Conservation (phyloP, 2,113 vertebrate genomes). For the Eolophus roseicapilla region DNA sequence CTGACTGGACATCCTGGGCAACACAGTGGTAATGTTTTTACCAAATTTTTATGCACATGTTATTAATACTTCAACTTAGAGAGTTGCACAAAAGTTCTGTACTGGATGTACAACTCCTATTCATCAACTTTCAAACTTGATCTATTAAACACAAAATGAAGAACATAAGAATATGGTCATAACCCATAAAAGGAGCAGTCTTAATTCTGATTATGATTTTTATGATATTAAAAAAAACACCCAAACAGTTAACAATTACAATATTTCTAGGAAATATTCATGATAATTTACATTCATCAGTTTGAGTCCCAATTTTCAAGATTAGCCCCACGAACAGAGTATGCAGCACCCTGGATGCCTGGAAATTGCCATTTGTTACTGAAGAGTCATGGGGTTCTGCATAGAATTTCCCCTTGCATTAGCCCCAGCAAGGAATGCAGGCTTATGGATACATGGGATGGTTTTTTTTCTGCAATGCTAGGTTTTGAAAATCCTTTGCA, state of each 20-base stretch:
- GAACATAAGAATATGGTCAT: neutral
- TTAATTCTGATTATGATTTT: neutral
- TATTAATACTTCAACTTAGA: neutral
- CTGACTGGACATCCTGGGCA: neutral
- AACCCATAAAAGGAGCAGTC: neutral
- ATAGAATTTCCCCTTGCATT: neutral
- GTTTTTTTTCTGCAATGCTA: neutral
- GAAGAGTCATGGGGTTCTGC: neutral
- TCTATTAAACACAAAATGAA: neutral
- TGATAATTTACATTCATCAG: neutral
- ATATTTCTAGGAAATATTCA: neutral
- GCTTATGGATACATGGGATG: no score
- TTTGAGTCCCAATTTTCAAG: neutral
- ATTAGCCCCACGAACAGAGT: neutral
- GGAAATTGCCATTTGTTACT: neutral
- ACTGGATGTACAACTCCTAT: neutral
- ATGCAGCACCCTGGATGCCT: neutral
- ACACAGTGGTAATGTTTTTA: neutral
- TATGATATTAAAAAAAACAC: neutral
- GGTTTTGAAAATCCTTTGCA: neutral
- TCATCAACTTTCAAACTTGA: neutral
- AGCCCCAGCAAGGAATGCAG: neutral
- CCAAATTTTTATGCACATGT: neutral
- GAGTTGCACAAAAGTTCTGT: neutral
- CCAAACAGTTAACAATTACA: neutral